phyloP scores from a whole-genome alignment of 1,140 invertebrate genomes.

The Araneus ventricosus region DNA sequence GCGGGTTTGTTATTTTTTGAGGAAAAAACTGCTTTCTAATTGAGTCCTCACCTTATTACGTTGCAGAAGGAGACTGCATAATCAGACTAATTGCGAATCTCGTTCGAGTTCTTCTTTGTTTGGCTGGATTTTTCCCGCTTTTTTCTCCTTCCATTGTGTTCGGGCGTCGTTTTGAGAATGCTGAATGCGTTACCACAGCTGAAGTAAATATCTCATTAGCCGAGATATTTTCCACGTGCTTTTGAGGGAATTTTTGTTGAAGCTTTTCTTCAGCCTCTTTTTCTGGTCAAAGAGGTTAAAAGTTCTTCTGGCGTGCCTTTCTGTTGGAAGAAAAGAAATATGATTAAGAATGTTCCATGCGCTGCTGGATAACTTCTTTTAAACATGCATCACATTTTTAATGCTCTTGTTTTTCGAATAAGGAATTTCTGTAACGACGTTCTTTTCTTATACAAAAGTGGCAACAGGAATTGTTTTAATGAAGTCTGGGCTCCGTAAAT shows the following conservation, averaged over 20 bases:
- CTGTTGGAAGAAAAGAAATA: neutral
- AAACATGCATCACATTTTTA: neutral
- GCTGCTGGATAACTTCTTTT: neutral
- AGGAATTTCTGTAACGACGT: neutral
- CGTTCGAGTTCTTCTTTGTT: neutral
- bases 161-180: neutral
- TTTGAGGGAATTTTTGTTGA: neutral
- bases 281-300: neutral
- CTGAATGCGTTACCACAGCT: neutral
- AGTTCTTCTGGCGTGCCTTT: neutral
- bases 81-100: conserved; percentile 32
- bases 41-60: conserved; percentile 13
- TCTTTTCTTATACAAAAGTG: neutral
- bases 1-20: neutral
- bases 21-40: neutral
- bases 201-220: conserved; percentile 2
- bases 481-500: neutral
- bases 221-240: neutral
- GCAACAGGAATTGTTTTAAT: neutral
- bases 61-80: neutral
- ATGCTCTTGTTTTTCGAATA: neutral
- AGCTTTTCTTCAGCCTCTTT: neutral
- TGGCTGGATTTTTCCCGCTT: neutral
- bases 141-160: neutral
- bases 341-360: neutral